Percentiles rank a stretch among this genome's conserved stretches.
Evolutionary conservation across 2,113 vertebrate species (phyloP).

Genomic region (Onychostruthus taczanowskii): DNA sequence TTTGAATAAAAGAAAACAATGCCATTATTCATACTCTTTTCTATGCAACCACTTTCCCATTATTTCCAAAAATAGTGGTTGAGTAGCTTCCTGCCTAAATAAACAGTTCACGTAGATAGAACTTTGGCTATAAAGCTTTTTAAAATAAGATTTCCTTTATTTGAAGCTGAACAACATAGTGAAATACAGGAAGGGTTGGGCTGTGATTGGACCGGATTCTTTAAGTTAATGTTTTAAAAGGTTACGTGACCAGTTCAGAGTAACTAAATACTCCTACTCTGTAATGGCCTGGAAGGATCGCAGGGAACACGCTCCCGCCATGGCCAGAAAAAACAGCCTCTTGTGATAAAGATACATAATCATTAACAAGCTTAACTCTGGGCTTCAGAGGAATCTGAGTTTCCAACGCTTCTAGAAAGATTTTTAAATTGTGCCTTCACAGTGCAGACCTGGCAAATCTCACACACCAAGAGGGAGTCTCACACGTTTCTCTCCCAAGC

Average conservation of each 20-base stretch:
- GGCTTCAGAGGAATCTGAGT: neutral
- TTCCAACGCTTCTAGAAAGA: slow-evolving; percentile 30
- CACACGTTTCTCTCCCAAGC: neutral
- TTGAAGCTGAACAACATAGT: neutral
- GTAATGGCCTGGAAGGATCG: neutral
- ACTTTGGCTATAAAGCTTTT: slow-evolving; percentile 10
- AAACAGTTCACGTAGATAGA: neutral
- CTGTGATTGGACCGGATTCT: neutral
- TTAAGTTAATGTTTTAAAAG: slow-evolving; percentile 17
- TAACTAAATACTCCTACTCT: neutral
- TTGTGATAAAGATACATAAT: slow-evolving; percentile 20
- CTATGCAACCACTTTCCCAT: slow-evolving; percentile 26
- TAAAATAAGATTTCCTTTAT: slow-evolving; percentile 20
- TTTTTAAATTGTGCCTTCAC: neutral
- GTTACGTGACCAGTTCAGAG: neutral
- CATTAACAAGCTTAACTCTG: slow-evolving; percentile 18
- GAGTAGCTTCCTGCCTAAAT: slow-evolving; percentile 46
- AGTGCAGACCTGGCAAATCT: neutral
- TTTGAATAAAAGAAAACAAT: slow-evolving; percentile 25
- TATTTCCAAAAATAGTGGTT: slow-evolving; percentile 53
- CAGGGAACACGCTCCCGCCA: neutral
- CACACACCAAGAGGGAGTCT: neutral
- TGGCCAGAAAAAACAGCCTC: neutral
- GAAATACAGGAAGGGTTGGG: slow-evolving; percentile 49
- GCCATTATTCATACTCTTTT: slow-evolving; percentile 19